Conservation (phyloP, 2,888 invertebrate species). For the Cheilosia soror region DNA sequence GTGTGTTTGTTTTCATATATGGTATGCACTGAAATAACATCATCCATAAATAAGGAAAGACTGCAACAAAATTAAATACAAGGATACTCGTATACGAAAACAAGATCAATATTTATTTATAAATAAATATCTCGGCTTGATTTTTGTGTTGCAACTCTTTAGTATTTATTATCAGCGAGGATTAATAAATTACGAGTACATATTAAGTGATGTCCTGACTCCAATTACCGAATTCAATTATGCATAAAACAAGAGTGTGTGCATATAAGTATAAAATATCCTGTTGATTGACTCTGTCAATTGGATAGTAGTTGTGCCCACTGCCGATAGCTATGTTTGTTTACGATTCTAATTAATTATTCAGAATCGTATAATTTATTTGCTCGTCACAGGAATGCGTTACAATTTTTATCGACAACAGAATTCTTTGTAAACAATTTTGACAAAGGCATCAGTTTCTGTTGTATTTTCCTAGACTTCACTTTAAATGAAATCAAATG, state of each 20-base stretch:
- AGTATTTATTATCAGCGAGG: conserved; percentile 24
- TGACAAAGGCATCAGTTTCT: too few species aligned
- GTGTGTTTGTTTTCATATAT: not conserved
- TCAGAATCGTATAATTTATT: not conserved
- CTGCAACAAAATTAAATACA: conserved; percentile 23
- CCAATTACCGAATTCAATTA: conserved; percentile 49
- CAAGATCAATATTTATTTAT: conserved; percentile 54
- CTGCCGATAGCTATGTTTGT: not conserved
- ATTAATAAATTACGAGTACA: conserved; percentile 67
- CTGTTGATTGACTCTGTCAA: conserved; percentile 4
- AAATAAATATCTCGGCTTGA: conserved; percentile 52
- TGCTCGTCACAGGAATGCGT: too few species aligned
- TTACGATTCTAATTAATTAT: not conserved
- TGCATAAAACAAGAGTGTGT: not conserved
- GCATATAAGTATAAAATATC: not conserved
- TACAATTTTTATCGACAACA: too few species aligned
- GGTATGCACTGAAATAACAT: not conserved
- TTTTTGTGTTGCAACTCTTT: conserved; percentile 34
- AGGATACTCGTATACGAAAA: conserved; percentile 6
- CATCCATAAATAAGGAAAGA: conserved; percentile 29
- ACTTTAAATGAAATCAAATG: too few species aligned
- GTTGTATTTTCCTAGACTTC: too few species aligned
- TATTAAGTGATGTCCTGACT: conserved; percentile 62
- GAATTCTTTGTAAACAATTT: too few species aligned
- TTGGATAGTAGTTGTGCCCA: not conserved